These are phyloP conservation scores for Hesperia comma DNA, from an alignment of 2,888 invertebrate species.

Conservation along the genomic window DNA sequence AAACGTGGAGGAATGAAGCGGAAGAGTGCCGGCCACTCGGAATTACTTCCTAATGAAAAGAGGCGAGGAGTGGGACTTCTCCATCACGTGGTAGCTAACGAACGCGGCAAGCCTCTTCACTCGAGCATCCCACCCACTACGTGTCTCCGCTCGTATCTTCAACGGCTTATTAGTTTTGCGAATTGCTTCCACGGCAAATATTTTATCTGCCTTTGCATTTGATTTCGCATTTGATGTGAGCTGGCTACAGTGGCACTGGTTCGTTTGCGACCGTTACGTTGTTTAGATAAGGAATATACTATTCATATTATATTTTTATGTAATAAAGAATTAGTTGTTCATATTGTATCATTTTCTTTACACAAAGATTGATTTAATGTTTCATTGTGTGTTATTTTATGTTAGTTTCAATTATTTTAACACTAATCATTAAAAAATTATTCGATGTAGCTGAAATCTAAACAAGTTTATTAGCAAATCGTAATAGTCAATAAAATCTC, in stretches of 20 bases:
- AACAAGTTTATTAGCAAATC: too few species aligned
- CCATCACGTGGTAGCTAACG: slow-evolving; percentile 80
- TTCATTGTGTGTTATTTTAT: too few species aligned
- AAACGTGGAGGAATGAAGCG: slow-evolving; percentile 81
- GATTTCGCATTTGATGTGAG: background rate
- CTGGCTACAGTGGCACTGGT: background rate
- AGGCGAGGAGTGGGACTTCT: slow-evolving; percentile 73
- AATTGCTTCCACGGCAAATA: slow-evolving; percentile 34
- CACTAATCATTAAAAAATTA: too few species aligned
- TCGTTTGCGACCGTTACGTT: slow-evolving; percentile 11
- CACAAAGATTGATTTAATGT: too few species aligned
- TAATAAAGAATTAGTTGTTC: too few species aligned
- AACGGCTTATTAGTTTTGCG: slow-evolving; percentile 50
- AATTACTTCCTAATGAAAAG: slow-evolving; percentile 84
- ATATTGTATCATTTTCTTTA: too few species aligned
- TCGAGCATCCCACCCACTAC: slow-evolving; percentile 55
- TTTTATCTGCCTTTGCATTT: slow-evolving; percentile 25
- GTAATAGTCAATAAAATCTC: too few species aligned
- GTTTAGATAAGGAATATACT: background rate
- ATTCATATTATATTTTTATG: too few species aligned
- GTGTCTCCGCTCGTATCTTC: slow-evolving; percentile 44
- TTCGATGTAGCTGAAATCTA: too few species aligned
- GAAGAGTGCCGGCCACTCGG: slow-evolving; percentile 79
- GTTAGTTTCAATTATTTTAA: too few species aligned
- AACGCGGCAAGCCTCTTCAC: slow-evolving; percentile 74